Conservation (phyloP, 2,888 invertebrate species). For the Octodonta nipae region DNA sequence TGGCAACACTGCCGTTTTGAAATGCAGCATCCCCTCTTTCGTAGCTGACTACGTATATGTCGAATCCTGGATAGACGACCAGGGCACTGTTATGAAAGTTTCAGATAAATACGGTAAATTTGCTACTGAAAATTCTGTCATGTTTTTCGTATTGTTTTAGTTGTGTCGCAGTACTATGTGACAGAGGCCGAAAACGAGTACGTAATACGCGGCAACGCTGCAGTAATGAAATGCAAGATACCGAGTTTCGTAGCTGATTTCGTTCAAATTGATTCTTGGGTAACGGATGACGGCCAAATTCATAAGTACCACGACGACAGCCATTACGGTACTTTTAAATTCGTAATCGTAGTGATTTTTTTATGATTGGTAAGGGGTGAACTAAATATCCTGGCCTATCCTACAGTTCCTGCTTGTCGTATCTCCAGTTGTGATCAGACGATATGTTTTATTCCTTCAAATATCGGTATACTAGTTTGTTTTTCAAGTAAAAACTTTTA, state of each 20-base stretch:
- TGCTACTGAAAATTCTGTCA: slow-evolving; percentile 1
- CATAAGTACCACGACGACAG: slow-evolving; percentile 45
- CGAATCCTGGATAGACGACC: slow-evolving; percentile 57
- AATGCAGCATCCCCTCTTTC: slow-evolving; percentile 62
- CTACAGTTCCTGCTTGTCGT: too few relatives aligned
- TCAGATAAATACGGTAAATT: slow-evolving; percentile 41
- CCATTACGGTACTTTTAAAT: slow-evolving; percentile 22
- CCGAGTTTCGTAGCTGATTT: slow-evolving; percentile 89
- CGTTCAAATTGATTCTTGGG: slow-evolving; percentile 74
- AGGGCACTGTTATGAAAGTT: slow-evolving; percentile 40
- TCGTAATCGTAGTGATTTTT: too few relatives aligned
- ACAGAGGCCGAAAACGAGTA: slow-evolving; percentile 88
- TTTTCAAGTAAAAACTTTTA: too few relatives aligned
- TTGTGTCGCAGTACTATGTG: slow-evolving; percentile 78
- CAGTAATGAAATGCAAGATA: slow-evolving; percentile 85
- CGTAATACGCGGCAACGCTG: slow-evolving; percentile 82
- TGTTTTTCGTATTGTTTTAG: slow-evolving; percentile 40
- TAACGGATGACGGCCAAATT: slow-evolving; percentile 61
- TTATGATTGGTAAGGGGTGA: too few relatives aligned
- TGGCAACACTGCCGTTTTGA: slow-evolving; percentile 57
- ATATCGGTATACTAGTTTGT: too few relatives aligned
- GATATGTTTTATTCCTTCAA: too few relatives aligned
- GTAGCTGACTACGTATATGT: slow-evolving; percentile 60
- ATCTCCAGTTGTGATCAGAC: too few relatives aligned
- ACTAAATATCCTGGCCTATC: too few relatives aligned